Evolutionary conservation across 2,888 invertebrate species (phyloP).

Genomic region (Plebejus melissa): DNA sequence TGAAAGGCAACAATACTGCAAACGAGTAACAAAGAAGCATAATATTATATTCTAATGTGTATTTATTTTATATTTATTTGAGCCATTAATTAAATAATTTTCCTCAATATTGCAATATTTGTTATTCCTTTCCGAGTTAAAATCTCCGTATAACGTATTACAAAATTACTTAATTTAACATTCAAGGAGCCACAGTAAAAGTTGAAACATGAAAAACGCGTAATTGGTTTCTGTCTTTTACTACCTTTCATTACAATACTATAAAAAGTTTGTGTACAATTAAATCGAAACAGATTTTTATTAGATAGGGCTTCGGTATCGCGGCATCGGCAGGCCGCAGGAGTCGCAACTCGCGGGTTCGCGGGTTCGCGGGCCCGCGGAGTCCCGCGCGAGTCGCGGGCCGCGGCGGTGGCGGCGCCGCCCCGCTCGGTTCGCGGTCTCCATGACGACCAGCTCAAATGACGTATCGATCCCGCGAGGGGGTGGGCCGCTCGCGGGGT

Average conservation of each 20-base stretch:
- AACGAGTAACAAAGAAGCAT: not conserved
- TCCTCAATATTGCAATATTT: not conserved
- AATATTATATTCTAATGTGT: too few species aligned
- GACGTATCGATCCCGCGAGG: constrained; percentile 78
- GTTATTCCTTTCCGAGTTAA: not conserved
- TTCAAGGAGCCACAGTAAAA: not conserved
- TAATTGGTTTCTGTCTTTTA: not conserved
- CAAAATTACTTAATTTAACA: not conserved
- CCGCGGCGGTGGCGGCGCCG: constrained; percentile 70
- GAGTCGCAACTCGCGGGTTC: constrained; percentile 35
- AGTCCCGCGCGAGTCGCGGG: constrained; percentile 63
- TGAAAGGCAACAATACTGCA: not conserved
- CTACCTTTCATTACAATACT: constrained; percentile 5
- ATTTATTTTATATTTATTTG: not conserved
- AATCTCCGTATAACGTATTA: too few species aligned
- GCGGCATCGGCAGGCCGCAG: constrained; percentile 21
- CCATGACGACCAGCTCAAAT: constrained; percentile 79
- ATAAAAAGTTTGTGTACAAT: not conserved
- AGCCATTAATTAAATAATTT: not conserved
- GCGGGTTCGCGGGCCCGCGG: constrained; percentile 45
- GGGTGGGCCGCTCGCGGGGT: constrained; percentile 58
- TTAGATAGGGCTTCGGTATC: not conserved
- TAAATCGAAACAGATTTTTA: constrained; percentile 1
- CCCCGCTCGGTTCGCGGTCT: constrained; percentile 78
- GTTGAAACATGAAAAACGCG: not conserved